Base-by-base conservation (phyloP, 1,140 invertebrate species). In the Drosophila kurseongensis region DNA sequence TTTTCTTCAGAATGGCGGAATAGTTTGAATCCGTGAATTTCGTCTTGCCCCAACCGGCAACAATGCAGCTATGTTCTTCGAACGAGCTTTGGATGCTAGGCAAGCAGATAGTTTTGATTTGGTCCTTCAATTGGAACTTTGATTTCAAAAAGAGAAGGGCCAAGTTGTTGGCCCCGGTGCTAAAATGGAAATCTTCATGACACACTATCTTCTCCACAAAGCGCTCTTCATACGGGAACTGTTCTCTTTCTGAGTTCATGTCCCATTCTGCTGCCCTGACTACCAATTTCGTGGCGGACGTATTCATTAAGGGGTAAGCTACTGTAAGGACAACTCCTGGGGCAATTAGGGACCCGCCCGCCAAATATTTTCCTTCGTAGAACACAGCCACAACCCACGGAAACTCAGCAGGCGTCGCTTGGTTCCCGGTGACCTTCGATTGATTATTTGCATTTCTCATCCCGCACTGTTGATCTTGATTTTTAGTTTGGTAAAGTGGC, bases 1-100 rank as follows among this genome's bases (percentile, higher is more conserved):
- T 93, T 81, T 94, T 94, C 62, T 95, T 95, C 65, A 96, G 78
- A 10, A 95, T 38, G 23, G 3, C 1, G 7, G 61, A 42, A 13
- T 8, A 0, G 1, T 5, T 5, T 1, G 0, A 6, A 60, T 44
- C 1, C 4, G 9, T 0, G 14, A n/a, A 16, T 1, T 35, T n/a
- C 3, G 6, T 16, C 5, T 14, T n/a, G 13, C 69, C 55, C 69
- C 69, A 69, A 7, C 69, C 69, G 1, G 69, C 61, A 2, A 66
- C 61, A 5, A n/a, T 14, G 36, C 67, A 71, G 10, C 27, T 35
- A 1, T 29, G 16, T 10, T 35, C 23, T 5, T 50, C 23, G 4
- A 56, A 16, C n/a, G 16, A 35, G 0, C 10, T 27, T 8, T n/a
- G 9, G 0, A 13, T 9, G 1, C 9, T 38, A 29, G 61, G 51